phyloP scores from a whole-genome alignment of 2,888 invertebrate genomes.

The Yponomeuta malinellus region DNA sequence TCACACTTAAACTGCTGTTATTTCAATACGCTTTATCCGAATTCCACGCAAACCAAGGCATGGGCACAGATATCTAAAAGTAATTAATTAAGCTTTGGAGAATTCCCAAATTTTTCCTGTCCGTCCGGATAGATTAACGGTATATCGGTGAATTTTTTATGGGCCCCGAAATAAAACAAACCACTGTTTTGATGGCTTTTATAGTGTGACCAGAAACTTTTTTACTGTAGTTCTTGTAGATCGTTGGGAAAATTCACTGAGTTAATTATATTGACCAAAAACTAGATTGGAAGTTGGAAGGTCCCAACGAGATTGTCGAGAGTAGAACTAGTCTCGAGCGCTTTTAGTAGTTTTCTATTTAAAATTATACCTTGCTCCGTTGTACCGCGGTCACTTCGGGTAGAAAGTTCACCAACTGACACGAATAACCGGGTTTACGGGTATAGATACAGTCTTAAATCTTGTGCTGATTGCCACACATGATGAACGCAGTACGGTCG shows the following conservation, averaged over 20 bases:
- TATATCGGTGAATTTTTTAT: background rate
- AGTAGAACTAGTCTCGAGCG: background rate
- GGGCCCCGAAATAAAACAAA: background rate
- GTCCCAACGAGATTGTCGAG: background rate
- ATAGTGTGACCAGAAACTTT: background rate
- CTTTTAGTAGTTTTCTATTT: background rate
- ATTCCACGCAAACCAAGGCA: too few relatives aligned
- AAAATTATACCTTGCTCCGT: background rate
- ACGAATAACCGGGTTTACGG: too few relatives aligned
- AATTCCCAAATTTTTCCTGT: background rate
- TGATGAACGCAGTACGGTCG: too few relatives aligned
- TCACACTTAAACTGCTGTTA: too few relatives aligned
- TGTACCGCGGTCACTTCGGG: too few relatives aligned
- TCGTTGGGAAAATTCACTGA: background rate
- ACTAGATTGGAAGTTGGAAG: background rate
- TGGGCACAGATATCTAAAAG: too few relatives aligned
- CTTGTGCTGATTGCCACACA: too few relatives aligned
- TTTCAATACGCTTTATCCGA: too few relatives aligned
- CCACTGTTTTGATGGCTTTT: conserved; percentile 2
- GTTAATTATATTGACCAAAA: background rate
- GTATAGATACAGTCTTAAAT: too few relatives aligned
- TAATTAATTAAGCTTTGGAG: too few relatives aligned
- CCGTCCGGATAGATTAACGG: background rate
- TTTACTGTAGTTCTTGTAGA: conserved; percentile 4
- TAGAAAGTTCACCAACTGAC: too few relatives aligned